These are phyloP conservation scores for Dipodomys ordii DNA, from an alignment of 2,113 vertebrate species.

Conservation along the genomic window DNA sequence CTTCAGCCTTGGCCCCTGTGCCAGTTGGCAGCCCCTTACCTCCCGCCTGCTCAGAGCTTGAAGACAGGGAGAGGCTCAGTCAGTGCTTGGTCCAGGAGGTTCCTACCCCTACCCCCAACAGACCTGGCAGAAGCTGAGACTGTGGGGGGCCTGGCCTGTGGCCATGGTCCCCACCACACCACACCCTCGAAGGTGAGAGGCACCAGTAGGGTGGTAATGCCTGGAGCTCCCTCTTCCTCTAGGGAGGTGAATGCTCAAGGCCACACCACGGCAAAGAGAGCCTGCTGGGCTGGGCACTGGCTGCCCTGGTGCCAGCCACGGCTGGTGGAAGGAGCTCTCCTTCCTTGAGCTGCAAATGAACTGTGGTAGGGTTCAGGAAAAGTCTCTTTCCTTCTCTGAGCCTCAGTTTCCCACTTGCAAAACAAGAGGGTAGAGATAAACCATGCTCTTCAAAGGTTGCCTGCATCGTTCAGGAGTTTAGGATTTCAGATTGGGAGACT, in stretches of 20 bases:
- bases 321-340: neutral
- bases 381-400: slow-evolving; percentile 15
- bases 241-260: slow-evolving; percentile 38
- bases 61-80: slow-evolving; percentile 68
- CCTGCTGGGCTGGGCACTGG: neutral
- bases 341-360: neutral
- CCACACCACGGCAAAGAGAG: neutral
- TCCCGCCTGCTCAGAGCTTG: slow-evolving; percentile 32
- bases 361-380: neutral
- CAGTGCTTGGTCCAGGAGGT: neutral
- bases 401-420: slow-evolving; percentile 44
- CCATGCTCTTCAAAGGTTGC: neutral
- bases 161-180: neutral
- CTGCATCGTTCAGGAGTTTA: neutral
- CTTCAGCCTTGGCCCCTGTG: slow-evolving; percentile 7
- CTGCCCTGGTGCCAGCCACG: neutral
- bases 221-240: slow-evolving; percentile 25
- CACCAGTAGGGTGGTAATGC: slow-evolving; percentile 6
- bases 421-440: neutral
- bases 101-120: neutral
- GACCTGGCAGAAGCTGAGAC: slow-evolving; percentile 64
- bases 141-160: slow-evolving; percentile 66
- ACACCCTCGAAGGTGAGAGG: slow-evolving; percentile 48
- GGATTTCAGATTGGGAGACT: slow-evolving; percentile 23
- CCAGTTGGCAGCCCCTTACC: slow-evolving; percentile 61